Conservation (phyloP, 2,888 invertebrate species). For the Nezara viridula region DNA sequence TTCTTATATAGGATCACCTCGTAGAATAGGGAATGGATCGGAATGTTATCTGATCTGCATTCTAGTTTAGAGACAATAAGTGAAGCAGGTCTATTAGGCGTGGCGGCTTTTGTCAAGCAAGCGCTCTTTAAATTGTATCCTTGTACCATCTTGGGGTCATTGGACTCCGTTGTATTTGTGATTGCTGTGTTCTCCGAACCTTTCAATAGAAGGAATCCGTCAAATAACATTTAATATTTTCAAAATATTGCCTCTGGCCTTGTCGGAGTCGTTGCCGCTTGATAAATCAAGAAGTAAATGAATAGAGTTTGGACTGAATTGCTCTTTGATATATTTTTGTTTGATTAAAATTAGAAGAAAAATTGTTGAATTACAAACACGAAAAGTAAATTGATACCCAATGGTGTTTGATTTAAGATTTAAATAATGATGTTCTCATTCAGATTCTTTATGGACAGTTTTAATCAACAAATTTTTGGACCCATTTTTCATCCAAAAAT, state of each 20-base stretch:
- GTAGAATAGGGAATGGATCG: not conserved
- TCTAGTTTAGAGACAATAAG: constrained; percentile 38
- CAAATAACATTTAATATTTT: not conserved
- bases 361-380: too few species aligned
- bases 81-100: constrained; percentile 35
- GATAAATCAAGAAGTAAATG: not conserved
- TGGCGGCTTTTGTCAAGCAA: constrained; percentile 19
- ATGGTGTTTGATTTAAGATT: too few species aligned
- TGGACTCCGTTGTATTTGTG: not conserved
- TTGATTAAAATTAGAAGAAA: too few species aligned
- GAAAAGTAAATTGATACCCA: too few species aligned
- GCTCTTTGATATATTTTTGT: not conserved
- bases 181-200: not conserved
- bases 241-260: not conserved
- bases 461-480: too few species aligned
- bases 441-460: too few species aligned
- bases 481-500: too few species aligned
- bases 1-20: not conserved
- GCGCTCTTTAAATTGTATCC: constrained; percentile 38
- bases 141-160: constrained; percentile 23
- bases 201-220: not conserved
- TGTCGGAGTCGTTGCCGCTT: not conserved
- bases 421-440: too few species aligned
- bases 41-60: constrained; percentile 48
- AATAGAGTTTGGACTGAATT: too few species aligned